Percentiles rank a stretch among this genome's conserved stretches.
phyloP scores from a whole-genome alignment of 2,888 invertebrate species.

The Thysanoteuthis rhombus region DNA sequence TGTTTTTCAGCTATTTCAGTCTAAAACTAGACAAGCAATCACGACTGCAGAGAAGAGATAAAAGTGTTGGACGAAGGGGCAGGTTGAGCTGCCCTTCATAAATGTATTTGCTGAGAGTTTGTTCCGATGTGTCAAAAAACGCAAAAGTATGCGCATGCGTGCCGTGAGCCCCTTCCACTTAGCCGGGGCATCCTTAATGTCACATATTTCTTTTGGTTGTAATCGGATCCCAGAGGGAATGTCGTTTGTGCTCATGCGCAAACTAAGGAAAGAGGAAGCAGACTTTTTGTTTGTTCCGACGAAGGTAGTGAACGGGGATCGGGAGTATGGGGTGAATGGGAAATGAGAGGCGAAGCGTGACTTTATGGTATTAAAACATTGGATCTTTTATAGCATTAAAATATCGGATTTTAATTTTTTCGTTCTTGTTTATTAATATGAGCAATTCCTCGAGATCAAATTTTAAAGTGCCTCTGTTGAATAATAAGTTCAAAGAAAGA shows the following conservation, averaged over 20 bases:
- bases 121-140: background rate
- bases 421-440: background rate
- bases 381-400: conserved; percentile 12
- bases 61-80: background rate
- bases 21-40: background rate
- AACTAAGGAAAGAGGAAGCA: background rate
- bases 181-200: background rate
- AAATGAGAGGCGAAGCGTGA: background rate
- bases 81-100: background rate
- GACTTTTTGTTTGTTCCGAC: background rate
- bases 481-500: background rate
- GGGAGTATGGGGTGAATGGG: background rate
- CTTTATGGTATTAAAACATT: background rate
- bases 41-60: background rate
- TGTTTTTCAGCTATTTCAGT: background rate
- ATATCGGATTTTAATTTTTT: background rate
- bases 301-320: background rate
- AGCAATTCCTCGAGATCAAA: background rate
- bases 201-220: background rate
- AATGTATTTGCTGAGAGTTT: background rate
- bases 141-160: background rate
- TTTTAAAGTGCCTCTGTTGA: background rate
- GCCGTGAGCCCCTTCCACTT: background rate
- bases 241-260: background rate
- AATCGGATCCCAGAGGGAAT: background rate